Percentiles rank a stretch among this genome's conserved stretches.
These are phyloP conservation scores for Falco punctatus DNA, from an alignment of 2,113 vertebrate species.

Conservation along the genomic window DNA sequence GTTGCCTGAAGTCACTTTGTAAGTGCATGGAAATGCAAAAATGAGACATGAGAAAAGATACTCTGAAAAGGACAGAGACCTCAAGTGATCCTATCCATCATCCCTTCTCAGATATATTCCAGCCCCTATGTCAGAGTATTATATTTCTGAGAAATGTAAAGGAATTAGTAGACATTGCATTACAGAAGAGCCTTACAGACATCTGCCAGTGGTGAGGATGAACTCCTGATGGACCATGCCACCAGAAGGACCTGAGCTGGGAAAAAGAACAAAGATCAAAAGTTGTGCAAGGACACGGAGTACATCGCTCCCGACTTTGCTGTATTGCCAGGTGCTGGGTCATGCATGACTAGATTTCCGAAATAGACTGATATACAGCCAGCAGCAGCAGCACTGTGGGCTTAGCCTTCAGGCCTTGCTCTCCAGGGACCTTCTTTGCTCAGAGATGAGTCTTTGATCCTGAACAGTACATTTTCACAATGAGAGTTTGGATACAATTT, in stretches of 20 bases:
- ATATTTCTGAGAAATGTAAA: neutral
- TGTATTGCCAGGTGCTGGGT: neutral
- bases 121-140: neutral
- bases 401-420: constrained; percentile 39
- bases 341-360: neutral
- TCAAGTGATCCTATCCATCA: neutral
- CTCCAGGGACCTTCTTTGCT: constrained; percentile 24
- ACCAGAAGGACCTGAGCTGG: neutral
- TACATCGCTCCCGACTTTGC: neutral
- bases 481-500: constrained; percentile 2
- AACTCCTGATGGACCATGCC: neutral
- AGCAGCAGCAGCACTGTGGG: neutral
- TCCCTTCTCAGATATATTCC: neutral
- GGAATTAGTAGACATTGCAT: neutral
- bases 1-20: neutral
- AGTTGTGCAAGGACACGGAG: neutral
- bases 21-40: neutral
- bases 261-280: neutral
- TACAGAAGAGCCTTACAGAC: neutral
- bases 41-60: neutral
- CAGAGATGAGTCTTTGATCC: constrained; percentile 18
- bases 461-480: constrained; percentile 42
- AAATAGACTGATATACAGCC: neutral
- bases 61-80: neutral
- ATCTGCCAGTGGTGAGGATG: neutral